These are phyloP conservation scores for Cheilosia vulpina DNA, from an alignment of 2,888 invertebrate species.

Conservation along the genomic window DNA sequence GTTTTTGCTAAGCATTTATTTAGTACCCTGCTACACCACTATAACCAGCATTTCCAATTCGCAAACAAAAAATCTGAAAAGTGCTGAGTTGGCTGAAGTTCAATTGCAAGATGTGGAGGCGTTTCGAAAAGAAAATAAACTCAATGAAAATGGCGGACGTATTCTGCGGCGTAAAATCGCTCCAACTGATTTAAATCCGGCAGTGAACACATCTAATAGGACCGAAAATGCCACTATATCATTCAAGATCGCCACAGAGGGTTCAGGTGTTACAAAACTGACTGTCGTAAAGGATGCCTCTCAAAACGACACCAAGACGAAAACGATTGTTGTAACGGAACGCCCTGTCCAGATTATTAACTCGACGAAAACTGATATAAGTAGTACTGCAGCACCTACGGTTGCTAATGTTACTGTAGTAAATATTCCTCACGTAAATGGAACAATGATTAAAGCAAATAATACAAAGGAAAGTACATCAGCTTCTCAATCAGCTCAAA, in stretches of 20 bases:
- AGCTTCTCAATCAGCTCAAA: neutral
- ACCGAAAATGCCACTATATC: neutral
- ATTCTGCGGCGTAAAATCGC: slow-evolving; percentile 46
- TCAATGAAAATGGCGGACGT: slow-evolving; percentile 28
- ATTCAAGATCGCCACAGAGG: slow-evolving; percentile 51
- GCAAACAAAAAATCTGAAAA: slow-evolving; percentile 50
- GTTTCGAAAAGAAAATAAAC: slow-evolving; percentile 41
- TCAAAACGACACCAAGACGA: neutral
- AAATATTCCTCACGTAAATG: neutral
- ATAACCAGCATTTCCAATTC: slow-evolving; percentile 36
- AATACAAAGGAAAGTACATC: neutral
- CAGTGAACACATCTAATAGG: neutral
- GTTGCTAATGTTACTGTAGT: neutral
- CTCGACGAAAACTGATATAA: slow-evolving; percentile 2
- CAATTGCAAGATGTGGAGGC: slow-evolving; percentile 45
- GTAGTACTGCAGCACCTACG: neutral
- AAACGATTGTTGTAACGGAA: neutral
- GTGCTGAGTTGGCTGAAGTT: slow-evolving; percentile 51
- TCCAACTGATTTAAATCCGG: slow-evolving; percentile 30
- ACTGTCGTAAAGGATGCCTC: slow-evolving; percentile 2
- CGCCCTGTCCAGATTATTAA: neutral
- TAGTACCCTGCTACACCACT: slow-evolving; percentile 2
- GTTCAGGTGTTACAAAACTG: slow-evolving; percentile 52
- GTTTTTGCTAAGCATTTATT: slow-evolving; percentile 32
- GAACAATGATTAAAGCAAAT: neutral